A percentile compares a stretch with the other conserved stretches of the same genome.
Evolutionary conservation across 2,113 vertebrate species (phyloP).

Genomic region (Toxotes jaculatrix): DNA sequence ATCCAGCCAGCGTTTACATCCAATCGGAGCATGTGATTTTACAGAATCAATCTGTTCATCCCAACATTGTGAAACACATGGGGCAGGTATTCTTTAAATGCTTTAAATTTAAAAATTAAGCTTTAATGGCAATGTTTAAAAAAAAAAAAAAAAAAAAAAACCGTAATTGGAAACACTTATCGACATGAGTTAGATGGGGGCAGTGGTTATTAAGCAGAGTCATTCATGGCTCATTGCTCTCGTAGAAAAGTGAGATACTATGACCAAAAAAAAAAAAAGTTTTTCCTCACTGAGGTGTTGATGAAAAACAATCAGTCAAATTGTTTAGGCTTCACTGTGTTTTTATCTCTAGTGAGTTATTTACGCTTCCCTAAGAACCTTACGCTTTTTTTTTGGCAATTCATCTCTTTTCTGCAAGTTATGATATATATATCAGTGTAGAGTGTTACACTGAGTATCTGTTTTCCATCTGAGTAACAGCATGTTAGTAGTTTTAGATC

Average conservation of each 20-base stretch:
- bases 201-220: neutral
- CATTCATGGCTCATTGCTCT: neutral
- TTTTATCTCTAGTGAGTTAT: neutral
- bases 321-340: neutral
- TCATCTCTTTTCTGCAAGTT: neutral
- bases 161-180: too few relatives aligned
- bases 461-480: neutral
- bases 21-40: neutral
- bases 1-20: neutral
- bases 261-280: neutral
- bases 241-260: neutral
- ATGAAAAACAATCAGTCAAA: neutral
- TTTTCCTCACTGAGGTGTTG: neutral
- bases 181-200: too few relatives aligned
- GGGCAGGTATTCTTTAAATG: neutral
- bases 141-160: neutral
- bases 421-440: neutral
- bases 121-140: neutral
- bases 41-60: neutral
- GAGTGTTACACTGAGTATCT: rapidly evolving
- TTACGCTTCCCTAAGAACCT: neutral
- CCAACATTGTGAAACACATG: neutral
- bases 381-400: neutral
- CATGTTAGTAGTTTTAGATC: too few relatives aligned
- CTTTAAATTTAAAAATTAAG: neutral